Conservation (phyloP, 2,797 vertebrate genomes). For the Nannoperca australis region DNA sequence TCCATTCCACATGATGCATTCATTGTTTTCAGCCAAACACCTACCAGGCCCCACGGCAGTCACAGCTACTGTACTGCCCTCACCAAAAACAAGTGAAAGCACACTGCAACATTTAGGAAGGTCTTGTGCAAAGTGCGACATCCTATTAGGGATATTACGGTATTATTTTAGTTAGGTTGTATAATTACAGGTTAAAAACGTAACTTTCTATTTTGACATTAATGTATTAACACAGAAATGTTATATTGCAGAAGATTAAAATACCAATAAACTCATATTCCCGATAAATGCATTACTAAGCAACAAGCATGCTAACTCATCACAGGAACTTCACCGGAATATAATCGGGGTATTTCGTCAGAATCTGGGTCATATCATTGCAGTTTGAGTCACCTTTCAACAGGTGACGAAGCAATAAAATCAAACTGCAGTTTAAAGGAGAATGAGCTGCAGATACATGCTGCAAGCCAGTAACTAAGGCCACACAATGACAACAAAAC, state of each 20-base stretch:
- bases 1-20: slow-evolving; percentile 83
- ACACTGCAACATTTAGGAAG: slow-evolving; percentile 36
- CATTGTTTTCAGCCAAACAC: slow-evolving; percentile 75
- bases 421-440: neutral
- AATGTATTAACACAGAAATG: neutral
- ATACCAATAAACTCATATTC: neutral
- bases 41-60: slow-evolving; percentile 58
- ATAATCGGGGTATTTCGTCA: accelerated
- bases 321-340: neutral
- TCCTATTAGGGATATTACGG: neutral
- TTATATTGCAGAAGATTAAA: neutral
- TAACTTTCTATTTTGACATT: neutral
- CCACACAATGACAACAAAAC: slow-evolving; percentile 36
- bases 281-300: accelerated
- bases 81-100: slow-evolving; percentile 32
- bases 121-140: neutral
- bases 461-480: slow-evolving; percentile 18
- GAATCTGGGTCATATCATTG: neutral
- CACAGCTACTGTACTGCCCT: slow-evolving; percentile 54
- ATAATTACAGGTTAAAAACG: neutral
- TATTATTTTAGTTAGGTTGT: accelerated
- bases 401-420: slow-evolving; percentile 77
- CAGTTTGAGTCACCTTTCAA: slow-evolving; percentile 68
- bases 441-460: neutral
- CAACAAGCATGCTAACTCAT: neutral